Evolutionary conservation across 1,140 invertebrate genomes (phyloP).

Genomic region (Drosophila bipectinata): DNA sequence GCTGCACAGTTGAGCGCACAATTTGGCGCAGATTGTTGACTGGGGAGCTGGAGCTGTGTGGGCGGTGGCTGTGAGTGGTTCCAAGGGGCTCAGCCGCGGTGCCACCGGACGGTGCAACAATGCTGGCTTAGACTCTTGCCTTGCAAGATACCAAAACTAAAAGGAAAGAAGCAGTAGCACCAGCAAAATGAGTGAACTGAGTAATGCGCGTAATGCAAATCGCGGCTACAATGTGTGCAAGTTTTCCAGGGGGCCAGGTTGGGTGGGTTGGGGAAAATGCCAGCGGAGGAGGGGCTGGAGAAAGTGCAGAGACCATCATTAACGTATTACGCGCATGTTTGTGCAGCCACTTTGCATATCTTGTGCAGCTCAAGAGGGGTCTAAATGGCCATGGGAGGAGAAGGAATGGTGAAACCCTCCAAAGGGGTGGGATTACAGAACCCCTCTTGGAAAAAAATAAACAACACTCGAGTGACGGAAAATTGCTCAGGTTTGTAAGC

Average conservation of each 20-base stretch:
- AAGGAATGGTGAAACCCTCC: not conserved
- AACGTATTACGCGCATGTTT: slow-evolving; percentile 77
- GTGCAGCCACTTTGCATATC: slow-evolving; percentile 75
- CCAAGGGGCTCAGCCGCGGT: not conserved
- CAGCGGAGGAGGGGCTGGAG: not conserved
- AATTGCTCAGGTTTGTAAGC: slow-evolving; percentile 33
- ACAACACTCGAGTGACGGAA: slow-evolving; percentile 35
- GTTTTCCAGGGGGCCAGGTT: not conserved
- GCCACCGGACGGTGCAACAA: slow-evolving; percentile 8
- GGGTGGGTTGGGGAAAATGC: not conserved
- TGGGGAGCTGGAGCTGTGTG: slow-evolving; percentile 12
- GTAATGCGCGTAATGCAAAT: slow-evolving; percentile 77
- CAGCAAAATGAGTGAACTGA: slow-evolving; percentile 59
- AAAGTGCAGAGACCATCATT: slow-evolving; percentile 56
- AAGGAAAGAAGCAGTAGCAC: slow-evolving; percentile 15
- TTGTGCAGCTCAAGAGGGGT: slow-evolving; percentile 22
- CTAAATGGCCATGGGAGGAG: slow-evolving; percentile 3
- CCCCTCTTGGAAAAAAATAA: slow-evolving; percentile 50
- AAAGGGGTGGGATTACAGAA: slow-evolving; percentile 9
- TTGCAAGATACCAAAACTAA: slow-evolving; percentile 56
- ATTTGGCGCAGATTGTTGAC: slow-evolving; percentile 75
- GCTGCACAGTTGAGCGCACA: slow-evolving; percentile 71
- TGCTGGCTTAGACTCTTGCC: slow-evolving; percentile 44
- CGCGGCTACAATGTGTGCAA: slow-evolving; percentile 72
- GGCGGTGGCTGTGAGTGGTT: not conserved